Conservation (phyloP, 2,797 vertebrate genomes). For the Myoxocephalus aenaeus region DNA sequence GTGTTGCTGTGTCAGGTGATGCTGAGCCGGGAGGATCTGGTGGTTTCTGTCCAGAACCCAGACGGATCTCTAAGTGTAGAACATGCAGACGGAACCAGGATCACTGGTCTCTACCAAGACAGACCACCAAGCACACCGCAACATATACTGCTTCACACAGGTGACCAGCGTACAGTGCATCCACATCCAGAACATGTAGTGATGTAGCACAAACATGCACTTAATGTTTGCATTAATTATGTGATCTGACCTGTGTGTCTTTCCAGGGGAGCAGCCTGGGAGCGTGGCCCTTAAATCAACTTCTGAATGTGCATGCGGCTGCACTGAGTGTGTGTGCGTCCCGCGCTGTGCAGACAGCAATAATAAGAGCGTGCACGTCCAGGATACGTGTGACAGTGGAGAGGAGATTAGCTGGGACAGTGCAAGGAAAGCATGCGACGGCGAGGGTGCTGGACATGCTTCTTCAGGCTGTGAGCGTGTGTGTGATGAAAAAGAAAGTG, state of each 20-base stretch:
- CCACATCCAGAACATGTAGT: neutral
- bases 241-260: neutral
- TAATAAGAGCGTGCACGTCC: constrained; percentile 4
- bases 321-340: constrained; percentile 31
- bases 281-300: constrained; percentile 33
- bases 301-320: constrained; percentile 24
- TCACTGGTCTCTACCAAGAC: constrained; percentile 87
- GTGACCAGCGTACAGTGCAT: constrained; percentile 62
- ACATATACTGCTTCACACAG: constrained; percentile 58
- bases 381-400: neutral
- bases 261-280: constrained; percentile 47
- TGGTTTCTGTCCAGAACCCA: constrained; percentile 84
- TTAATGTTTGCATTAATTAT: neutral
- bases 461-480: neutral
- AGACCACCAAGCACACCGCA: constrained; percentile 41
- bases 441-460: neutral
- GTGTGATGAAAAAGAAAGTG: constrained; percentile 36
- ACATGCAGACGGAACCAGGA: constrained; percentile 94
- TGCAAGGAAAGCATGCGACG: neutral
- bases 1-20: constrained; percentile 83
- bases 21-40: constrained; percentile 90
- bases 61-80: constrained; percentile 86
- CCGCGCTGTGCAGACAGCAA: constrained; percentile 17
- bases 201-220: neutral
- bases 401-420: neutral